phyloP scores from a whole-genome alignment of 2,888 invertebrate genomes.

The Dynastes grantii region DNA sequence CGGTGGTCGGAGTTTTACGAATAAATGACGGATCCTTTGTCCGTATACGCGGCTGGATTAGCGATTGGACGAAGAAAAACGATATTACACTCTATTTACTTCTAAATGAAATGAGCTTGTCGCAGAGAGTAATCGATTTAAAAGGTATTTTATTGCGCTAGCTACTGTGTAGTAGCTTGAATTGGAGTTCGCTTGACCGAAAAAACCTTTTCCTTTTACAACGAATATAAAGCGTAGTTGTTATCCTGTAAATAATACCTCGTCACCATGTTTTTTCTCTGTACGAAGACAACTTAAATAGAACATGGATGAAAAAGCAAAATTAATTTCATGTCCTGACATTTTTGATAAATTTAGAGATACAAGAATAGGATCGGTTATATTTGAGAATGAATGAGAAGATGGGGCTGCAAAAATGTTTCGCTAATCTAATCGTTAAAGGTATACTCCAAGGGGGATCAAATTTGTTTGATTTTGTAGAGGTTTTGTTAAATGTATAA shows the following conservation, averaged over 20 bases:
- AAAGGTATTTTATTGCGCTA: conserved; percentile 35
- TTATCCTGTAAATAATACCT: conserved; percentile 10
- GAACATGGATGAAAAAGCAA: too few relatives aligned
- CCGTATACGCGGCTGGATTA: conserved; percentile 28
- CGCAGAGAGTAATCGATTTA: conserved; percentile 34
- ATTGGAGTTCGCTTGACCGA: conserved; percentile 33
- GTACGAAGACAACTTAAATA: too few relatives aligned
- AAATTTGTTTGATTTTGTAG: too few relatives aligned
- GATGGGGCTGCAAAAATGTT: too few relatives aligned
- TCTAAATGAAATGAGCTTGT: conserved; percentile 38
- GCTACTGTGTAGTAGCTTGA: conserved; percentile 29
- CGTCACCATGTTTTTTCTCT: too few relatives aligned
- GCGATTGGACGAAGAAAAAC: conserved; percentile 32
- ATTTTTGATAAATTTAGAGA: too few relatives aligned
- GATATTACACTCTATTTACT: conserved; percentile 38
- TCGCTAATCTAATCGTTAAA: too few relatives aligned
- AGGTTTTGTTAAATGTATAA: too few relatives aligned
- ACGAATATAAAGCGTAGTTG: conserved; percentile 2
- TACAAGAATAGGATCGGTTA: too few relatives aligned
- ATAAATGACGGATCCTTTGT: conserved; percentile 39
- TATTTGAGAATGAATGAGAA: too few relatives aligned
- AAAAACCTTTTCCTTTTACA: conserved; percentile 6
- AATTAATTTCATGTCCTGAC: too few relatives aligned
- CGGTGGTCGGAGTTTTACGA: conserved; percentile 25
- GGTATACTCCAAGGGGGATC: too few relatives aligned